Evolutionary conservation across 2,888 invertebrate species (phyloP).

Genomic region (Agapostemon virescens): DNA sequence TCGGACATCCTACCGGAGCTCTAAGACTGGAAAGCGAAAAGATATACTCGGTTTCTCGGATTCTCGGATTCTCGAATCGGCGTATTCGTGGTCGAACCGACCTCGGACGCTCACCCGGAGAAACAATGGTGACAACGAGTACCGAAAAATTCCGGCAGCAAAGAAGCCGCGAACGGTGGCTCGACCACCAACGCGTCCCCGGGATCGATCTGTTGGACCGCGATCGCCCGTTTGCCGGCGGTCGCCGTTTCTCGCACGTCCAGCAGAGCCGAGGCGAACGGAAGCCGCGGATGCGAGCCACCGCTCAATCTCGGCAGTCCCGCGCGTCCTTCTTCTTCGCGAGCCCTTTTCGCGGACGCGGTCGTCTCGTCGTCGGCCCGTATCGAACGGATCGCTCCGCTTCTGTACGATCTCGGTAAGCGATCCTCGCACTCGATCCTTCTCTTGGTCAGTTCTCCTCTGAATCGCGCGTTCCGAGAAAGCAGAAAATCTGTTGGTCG

Average conservation of each 20-base stretch:
- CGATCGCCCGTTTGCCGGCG: slow-evolving; percentile 87
- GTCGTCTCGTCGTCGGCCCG: background rate
- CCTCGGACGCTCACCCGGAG: slow-evolving; percentile 82
- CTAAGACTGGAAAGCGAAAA: slow-evolving; percentile 80
- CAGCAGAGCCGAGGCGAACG: slow-evolving; percentile 84
- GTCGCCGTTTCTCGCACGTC: slow-evolving; percentile 83
- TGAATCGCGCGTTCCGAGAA: background rate
- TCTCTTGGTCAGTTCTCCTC: background rate
- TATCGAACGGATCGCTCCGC: background rate
- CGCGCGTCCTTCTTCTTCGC: background rate
- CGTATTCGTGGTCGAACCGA: no score
- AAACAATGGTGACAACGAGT: slow-evolving; percentile 92
- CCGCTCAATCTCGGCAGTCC: slow-evolving; percentile 77
- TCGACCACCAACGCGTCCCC: slow-evolving; percentile 89
- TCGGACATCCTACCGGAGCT: slow-evolving; percentile 87
- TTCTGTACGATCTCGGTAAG: background rate
- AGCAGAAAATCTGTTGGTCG: no score
- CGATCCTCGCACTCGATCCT: background rate
- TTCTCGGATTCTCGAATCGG: no score
- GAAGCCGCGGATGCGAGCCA: slow-evolving; percentile 82
- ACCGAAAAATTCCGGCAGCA: slow-evolving; percentile 88
- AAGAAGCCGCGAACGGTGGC: slow-evolving; percentile 87
- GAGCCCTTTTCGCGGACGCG: background rate
- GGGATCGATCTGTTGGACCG: slow-evolving; percentile 83
- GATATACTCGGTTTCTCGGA: no score